Percentiles rank a stretch among this genome's conserved stretches.
Conservation (phyloP, 2,888 invertebrate species). For the Pandemis heparana region DNA sequence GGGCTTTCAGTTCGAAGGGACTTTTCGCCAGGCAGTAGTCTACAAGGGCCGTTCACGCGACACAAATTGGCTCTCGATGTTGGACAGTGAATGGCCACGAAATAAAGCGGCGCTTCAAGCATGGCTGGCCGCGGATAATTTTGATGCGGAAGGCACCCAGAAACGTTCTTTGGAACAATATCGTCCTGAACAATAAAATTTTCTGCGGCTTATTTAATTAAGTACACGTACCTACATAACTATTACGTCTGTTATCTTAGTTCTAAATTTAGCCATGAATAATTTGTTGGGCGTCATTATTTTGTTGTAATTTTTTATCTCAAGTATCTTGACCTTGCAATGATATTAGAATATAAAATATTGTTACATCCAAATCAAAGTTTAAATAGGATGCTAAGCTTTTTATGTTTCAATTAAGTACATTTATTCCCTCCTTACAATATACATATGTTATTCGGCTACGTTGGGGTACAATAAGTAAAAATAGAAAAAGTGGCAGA, state of each 20-base stretch:
- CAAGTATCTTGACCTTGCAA: not conserved
- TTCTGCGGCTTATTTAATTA: not conserved
- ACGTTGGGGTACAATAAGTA: no score
- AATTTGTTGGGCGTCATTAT: not conserved
- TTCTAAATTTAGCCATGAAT: not conserved
- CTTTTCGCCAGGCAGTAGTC: conserved; percentile 18
- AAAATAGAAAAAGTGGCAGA: no score
- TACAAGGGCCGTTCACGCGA: conserved; percentile 13
- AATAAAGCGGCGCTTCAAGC: not conserved
- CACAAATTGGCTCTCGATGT: not conserved
- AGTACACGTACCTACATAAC: not conserved
- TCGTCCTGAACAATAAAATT: not conserved
- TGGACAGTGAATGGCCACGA: conserved; percentile 2
- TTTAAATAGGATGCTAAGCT: no score
- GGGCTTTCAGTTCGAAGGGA: conserved; percentile 1
- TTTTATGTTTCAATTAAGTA: no score
- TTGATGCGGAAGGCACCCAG: not conserved
- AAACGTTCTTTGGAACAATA: not conserved
- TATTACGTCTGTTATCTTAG: not conserved
- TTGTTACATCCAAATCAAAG: no score
- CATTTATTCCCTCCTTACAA: no score
- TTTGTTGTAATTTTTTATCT: not conserved
- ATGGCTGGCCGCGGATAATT: not conserved
- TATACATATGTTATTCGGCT: no score
- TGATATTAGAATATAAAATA: no score